A percentile compares a stretch with the other conserved stretches of the same genome.
Conservation (phyloP, 2,113 vertebrate species). For the Eptatretus burgeri region DNA sequence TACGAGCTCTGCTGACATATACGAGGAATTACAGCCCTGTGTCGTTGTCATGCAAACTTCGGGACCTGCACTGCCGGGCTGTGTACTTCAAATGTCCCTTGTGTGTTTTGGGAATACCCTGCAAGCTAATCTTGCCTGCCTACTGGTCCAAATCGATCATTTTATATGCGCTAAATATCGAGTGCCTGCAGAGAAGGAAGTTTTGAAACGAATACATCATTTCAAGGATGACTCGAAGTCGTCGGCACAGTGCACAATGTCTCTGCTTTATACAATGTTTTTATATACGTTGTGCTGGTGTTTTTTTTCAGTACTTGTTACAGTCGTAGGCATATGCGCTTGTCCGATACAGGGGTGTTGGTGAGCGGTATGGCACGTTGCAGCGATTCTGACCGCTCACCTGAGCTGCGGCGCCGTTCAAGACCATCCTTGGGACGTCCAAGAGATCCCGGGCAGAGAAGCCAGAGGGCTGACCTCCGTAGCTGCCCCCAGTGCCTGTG, state of each 20-base stretch:
- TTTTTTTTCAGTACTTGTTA: not conserved
- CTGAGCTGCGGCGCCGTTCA: constrained; percentile 4
- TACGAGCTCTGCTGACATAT: no score
- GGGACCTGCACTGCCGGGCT: no score
- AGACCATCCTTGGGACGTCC: not conserved
- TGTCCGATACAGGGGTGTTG: not conserved
- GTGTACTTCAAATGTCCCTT: no score
- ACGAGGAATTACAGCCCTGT: no score
- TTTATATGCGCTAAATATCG: not conserved
- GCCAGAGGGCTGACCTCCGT: not conserved
- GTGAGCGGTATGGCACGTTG: not conserved
- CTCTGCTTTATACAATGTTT: not conserved
- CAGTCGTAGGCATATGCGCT: constrained; percentile 1
- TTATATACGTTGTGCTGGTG: not conserved
- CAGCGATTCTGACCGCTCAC: constrained; percentile 4
- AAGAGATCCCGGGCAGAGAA: not conserved
- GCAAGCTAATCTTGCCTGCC: not conserved
- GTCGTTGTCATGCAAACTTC: no score
- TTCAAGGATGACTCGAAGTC: not conserved
- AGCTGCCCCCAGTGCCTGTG: not conserved
- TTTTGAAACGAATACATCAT: not conserved
- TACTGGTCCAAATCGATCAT: not conserved
- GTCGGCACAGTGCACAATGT: not conserved
- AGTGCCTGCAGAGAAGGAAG: not conserved
- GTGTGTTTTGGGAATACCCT: no score